Evolutionary conservation across 1,140 invertebrate species (phyloP).

Genomic region (Aphidius gifuensis): DNA sequence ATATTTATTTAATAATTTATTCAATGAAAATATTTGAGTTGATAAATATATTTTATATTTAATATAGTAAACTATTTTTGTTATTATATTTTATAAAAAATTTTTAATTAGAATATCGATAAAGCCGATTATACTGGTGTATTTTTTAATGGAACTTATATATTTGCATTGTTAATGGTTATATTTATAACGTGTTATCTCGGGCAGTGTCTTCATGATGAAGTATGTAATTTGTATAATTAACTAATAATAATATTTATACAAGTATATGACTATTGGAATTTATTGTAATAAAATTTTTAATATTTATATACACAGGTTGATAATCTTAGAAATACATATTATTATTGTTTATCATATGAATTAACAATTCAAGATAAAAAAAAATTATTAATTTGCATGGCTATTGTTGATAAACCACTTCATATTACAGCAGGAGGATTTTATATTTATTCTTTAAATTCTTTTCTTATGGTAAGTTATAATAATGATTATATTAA

Average conservation of each 20-base stretch:
- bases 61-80: neutral
- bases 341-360: slow-evolving; percentile 16
- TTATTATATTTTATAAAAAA: neutral
- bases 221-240: neutral
- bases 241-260: neutral
- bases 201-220: neutral
- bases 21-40: too few relatives aligned
- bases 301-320: too few relatives aligned
- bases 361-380: slow-evolving; percentile 1
- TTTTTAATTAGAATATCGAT: neutral
- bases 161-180: neutral
- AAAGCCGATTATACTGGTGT: neutral
- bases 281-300: slow-evolving; percentile 2
- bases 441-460: slow-evolving; percentile 14
- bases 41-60: too few relatives aligned
- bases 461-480: slow-evolving; percentile 1
- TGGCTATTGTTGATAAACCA: slow-evolving; percentile 10
- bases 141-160: neutral
- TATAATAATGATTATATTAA: neutral
- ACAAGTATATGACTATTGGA: neutral
- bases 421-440: slow-evolving; percentile 13
- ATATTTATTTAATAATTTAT: too few relatives aligned
- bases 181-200: neutral
- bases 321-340: slow-evolving; percentile 15
- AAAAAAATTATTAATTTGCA: slow-evolving; percentile 18